Base-by-base conservation (phyloP, 2,888 invertebrate species). In the Hydropsyche betteni region DNA sequence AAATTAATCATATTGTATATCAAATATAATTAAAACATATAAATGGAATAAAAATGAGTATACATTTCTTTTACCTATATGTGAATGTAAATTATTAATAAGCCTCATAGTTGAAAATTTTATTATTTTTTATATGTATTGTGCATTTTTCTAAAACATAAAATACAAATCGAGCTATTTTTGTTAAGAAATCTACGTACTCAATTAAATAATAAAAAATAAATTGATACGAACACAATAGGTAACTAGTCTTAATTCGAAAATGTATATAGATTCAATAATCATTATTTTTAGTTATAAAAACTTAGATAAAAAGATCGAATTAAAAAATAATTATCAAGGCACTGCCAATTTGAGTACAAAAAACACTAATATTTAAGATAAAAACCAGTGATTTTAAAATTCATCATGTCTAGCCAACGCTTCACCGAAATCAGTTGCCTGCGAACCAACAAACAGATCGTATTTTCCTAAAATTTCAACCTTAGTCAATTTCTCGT, bases 351-450 rank as follows among this genome's bases (percentile, higher is more conserved):
- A 72, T 72, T 72, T 58, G 50, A 50, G 16, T 50, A 50, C 69
- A 72, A 58, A 72, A 61, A 64, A 36, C 36, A n/a, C 10, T 64
- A 34, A 64, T n/a, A 14, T 36, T 53, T 52, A 68, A 74, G 64
- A 75, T 44, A 55, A 44, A 50, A 34, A 50, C 7, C 36, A 10
- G 64, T 58, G 51, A 71, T 24, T 10, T 86, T 91, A 98, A 86
- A 98, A 98, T 85, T 98, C 98, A 83, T 99, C 99, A 82, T 99
- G 99, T 80, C 96, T 90, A 0, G 93, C 91, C 14, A 99, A 87
- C 5, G 98, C 98, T 84, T 99, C 98, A 0, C 99, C 99, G 84
- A 98, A 99, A 87, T 99, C 99, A 0, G 99, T 99, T 0, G 98
- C 99, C 84, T 99, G 99, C 0, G 98, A 98, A 52, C 99, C 99